Evolutionary conservation across 2,113 vertebrate genomes (phyloP).

Genomic region (Oryzias curvinotus): DNA sequence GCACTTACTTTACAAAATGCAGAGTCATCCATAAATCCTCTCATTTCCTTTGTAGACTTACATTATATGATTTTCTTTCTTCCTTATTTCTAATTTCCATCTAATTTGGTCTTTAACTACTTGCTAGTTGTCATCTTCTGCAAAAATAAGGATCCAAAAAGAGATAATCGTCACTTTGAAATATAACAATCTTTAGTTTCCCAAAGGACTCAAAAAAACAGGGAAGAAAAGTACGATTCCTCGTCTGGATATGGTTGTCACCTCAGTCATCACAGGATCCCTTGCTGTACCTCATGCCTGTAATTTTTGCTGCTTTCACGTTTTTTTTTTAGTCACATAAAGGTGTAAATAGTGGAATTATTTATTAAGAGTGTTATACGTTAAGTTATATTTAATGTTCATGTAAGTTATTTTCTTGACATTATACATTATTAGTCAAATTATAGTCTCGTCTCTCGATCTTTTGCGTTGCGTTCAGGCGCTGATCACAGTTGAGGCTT

Average conservation of each 20-base stretch:
- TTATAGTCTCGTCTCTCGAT: conserved; percentile 51
- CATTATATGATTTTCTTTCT: too few relatives aligned
- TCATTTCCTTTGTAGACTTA: too few relatives aligned
- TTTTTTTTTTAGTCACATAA: conserved; percentile 90
- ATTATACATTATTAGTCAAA: conserved; percentile 75
- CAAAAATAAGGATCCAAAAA: conserved; percentile 60
- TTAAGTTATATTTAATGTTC: conserved; percentile 99
- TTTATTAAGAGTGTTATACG: conserved; percentile 99
- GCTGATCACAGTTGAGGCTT: conserved; percentile 73
- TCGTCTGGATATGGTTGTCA: conserved; percentile 78
- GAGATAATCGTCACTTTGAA: conserved; percentile 78
- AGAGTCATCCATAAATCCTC: too few relatives aligned
- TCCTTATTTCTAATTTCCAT: too few relatives aligned
- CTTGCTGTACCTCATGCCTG: conserved; percentile 96
- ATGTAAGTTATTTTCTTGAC: conserved; percentile 98
- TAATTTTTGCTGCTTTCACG: conserved; percentile 95
- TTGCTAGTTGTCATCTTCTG: neutral
- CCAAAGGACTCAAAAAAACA: conserved; percentile 79
- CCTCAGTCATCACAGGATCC: conserved; percentile 86
- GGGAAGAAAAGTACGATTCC: conserved; percentile 79
- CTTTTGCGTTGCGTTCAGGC: conserved; percentile 36
- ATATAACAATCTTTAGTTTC: conserved; percentile 78
- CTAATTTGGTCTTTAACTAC: too few relatives aligned
- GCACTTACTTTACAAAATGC: too few relatives aligned
- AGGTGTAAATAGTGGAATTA: conserved; percentile 99